A percentile compares a stretch with the other conserved stretches of the same genome.
Evolutionary conservation across 1,140 invertebrate species (phyloP).

Genomic region (Drosophila kepulauana): DNA sequence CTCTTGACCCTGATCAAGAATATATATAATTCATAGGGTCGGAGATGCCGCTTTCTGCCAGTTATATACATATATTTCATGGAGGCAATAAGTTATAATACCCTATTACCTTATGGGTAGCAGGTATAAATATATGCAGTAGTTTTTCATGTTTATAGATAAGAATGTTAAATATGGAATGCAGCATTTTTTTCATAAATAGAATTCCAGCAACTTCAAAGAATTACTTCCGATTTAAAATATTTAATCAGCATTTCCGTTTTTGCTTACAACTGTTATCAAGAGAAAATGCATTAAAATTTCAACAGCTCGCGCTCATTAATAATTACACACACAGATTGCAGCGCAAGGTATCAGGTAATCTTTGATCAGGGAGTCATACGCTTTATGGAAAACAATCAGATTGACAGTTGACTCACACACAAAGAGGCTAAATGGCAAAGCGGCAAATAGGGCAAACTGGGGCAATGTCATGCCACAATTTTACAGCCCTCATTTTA

Average conservation of each 20-base stretch:
- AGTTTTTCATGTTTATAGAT: too few species aligned
- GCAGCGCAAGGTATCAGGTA: not conserved
- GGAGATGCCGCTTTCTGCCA: too few species aligned
- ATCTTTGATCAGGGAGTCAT: not conserved
- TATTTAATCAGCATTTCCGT: not conserved
- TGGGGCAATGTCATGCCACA: conserved; percentile 36
- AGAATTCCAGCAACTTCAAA: not conserved
- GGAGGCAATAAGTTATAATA: too few species aligned
- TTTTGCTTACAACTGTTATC: not conserved
- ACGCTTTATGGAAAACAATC: conserved; percentile 3
- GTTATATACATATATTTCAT: too few species aligned
- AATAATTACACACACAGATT: not conserved
- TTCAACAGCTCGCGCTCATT: not conserved
- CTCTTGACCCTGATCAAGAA: too few species aligned
- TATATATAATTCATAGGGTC: too few species aligned
- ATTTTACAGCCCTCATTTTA: conserved; percentile 15
- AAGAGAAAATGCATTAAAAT: not conserved
- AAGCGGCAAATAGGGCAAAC: conserved; percentile 7
- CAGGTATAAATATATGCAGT: too few species aligned
- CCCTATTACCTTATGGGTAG: too few species aligned
- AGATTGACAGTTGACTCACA: conserved; percentile 24
- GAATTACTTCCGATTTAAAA: too few species aligned
- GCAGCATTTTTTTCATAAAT: too few species aligned
- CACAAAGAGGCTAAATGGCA: conserved; percentile 21
- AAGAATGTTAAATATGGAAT: too few species aligned